Percentiles rank a stretch among this genome's conserved stretches.
phyloP scores from a whole-genome alignment of 2,113 vertebrate species.

The Halcyon senegalensis region DNA sequence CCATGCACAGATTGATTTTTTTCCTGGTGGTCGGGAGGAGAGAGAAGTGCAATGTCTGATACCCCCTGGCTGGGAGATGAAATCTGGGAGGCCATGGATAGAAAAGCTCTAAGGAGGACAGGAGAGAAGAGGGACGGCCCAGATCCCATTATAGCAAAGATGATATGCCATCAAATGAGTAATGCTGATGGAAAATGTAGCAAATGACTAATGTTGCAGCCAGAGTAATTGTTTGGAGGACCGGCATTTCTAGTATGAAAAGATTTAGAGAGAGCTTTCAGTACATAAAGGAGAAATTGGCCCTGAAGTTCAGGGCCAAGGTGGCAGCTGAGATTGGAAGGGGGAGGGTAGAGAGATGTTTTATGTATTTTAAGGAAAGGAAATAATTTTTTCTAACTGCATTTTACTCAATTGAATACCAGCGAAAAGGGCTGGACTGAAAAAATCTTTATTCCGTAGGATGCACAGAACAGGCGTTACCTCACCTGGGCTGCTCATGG shows the following conservation, averaged over 20 bases:
- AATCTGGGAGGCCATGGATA: background rate
- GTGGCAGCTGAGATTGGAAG: background rate
- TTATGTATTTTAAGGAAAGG: background rate
- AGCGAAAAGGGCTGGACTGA: background rate
- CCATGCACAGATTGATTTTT: background rate
- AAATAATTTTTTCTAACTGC: background rate
- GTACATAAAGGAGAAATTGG: slow-evolving; percentile 54
- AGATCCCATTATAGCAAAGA: background rate
- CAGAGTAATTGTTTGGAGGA: slow-evolving; percentile 34
- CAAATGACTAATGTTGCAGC: background rate
- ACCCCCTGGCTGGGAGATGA: background rate
- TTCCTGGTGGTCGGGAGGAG: background rate
- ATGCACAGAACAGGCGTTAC: background rate
- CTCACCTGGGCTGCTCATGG: background rate
- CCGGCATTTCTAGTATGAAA: background rate
- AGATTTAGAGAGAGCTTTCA: slow-evolving; percentile 49
- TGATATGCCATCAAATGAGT: background rate
- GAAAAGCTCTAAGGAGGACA: background rate
- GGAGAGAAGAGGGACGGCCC: background rate
- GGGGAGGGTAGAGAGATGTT: background rate
- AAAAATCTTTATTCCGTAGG: background rate
- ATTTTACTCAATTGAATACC: background rate
- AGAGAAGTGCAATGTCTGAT: background rate
- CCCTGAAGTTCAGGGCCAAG: slow-evolving; percentile 15
- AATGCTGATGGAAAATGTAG: background rate